Conservation (phyloP, 37 sponge, comb jelly and placozoan species). For the Halichondria panicea region DNA sequence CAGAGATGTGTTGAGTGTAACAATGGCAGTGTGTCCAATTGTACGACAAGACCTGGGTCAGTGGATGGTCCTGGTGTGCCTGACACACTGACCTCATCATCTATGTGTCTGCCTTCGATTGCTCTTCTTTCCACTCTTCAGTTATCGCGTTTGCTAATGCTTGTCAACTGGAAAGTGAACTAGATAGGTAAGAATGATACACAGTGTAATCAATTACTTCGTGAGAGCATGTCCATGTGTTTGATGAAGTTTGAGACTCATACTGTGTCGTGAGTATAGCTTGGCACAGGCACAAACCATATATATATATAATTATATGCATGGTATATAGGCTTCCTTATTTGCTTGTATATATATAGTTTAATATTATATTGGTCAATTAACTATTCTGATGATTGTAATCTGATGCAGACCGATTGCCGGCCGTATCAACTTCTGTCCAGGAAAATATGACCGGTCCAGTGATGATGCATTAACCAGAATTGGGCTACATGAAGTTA, state of each 20-base stretch:
- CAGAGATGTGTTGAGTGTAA: background rate
- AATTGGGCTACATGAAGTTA: constrained; percentile 53
- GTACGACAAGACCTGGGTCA: background rate
- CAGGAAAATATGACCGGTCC: background rate
- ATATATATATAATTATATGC: no score
- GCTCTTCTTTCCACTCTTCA: background rate
- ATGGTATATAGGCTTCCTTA: no score
- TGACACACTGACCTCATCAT: background rate
- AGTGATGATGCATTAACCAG: background rate
- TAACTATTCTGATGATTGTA: no score
- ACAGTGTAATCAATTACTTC: no score
- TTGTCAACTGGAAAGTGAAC: background rate
- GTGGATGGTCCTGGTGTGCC: background rate
- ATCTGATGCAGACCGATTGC: constrained; percentile 69
- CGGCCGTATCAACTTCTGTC: constrained; percentile 63
- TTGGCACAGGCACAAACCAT: no score
- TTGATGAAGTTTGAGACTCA: no score
- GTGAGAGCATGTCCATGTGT: no score
- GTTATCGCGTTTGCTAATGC: background rate
- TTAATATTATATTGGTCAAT: no score
- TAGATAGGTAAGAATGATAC: no score
- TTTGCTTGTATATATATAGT: no score
- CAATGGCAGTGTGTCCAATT: background rate
- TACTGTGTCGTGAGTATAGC: no score
- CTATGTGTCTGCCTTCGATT: background rate